These are phyloP conservation scores for Amblyopsis rosae DNA, from an alignment of 2,113 vertebrate genomes.

Conservation along the genomic window DNA sequence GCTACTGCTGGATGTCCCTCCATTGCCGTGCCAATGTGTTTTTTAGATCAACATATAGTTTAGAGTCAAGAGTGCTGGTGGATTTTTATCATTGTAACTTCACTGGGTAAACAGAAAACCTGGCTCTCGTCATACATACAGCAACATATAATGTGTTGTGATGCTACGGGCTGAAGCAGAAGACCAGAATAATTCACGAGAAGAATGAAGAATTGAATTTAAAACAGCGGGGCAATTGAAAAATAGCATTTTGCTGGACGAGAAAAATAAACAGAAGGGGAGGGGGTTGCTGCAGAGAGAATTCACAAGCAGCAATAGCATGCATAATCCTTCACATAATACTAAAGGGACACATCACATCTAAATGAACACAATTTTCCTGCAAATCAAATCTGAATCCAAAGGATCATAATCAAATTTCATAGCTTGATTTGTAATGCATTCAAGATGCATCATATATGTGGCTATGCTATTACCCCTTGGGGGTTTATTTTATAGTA, in stretches of 20 bases:
- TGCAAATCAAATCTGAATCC: conserved; percentile 39
- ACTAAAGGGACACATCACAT: conserved; percentile 51
- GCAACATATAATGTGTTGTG: conserved; percentile 1
- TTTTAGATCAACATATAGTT: conserved; percentile 12
- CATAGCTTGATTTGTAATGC: conserved; percentile 22
- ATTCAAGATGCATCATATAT: conserved; percentile 11
- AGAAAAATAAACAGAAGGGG: conserved; percentile 61
- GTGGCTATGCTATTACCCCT: conserved; percentile 33
- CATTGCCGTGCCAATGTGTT: conserved; percentile 18
- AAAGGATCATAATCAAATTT: conserved; percentile 46
- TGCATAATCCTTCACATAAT: conserved; percentile 70
- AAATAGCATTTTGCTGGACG: conserved; percentile 54
- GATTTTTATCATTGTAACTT: conserved; percentile 25
- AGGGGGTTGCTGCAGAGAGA: conserved; percentile 46
- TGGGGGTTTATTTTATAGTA: conserved; percentile 40
- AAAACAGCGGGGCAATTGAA: conserved; percentile 62
- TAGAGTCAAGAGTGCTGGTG: conserved; percentile 12
- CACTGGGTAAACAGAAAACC: conserved; percentile 17
- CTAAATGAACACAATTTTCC: conserved; percentile 47
- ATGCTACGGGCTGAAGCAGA: conserved; percentile 29
- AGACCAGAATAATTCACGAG: conserved; percentile 15
- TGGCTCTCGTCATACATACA: conserved; percentile 20
- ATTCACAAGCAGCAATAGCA: conserved; percentile 59
- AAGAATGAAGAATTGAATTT: conserved; percentile 56
- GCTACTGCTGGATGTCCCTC: conserved; percentile 18